A percentile compares a stretch with the other conserved stretches of the same genome.
phyloP scores from a whole-genome alignment of 2,797 vertebrate species.

The Naso thynnoides region DNA sequence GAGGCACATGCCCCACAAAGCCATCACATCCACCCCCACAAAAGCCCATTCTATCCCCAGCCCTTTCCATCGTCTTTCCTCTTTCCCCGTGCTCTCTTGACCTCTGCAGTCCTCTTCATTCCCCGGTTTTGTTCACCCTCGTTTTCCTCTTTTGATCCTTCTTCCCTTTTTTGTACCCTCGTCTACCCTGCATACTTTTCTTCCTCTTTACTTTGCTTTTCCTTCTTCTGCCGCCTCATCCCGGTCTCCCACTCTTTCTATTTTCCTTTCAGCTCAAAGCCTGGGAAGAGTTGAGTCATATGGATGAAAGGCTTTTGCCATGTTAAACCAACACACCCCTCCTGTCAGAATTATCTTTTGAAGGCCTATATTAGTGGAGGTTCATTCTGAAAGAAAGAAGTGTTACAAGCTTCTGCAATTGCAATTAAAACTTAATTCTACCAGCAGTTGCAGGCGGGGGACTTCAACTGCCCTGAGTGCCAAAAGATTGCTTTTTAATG shows the following conservation, averaged over 20 bases:
- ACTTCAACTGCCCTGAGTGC: conserved; percentile 46
- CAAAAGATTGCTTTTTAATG: conserved; percentile 70
- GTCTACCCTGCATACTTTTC: conserved; percentile 1
- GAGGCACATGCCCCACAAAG: conserved; percentile 75
- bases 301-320: conserved; percentile 41
- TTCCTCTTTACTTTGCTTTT: conserved; percentile 36
- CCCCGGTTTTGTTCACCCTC: conserved; percentile 15
- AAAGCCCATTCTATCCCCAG: conserved; percentile 49
- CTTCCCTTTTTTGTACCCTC: conserved; percentile 17
- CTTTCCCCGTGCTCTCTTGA: conserved; percentile 29
- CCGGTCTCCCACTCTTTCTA: not conserved
- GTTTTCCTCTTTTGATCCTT: conserved; percentile 27
- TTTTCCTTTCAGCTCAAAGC: conserved; percentile 26
- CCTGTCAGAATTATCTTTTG: conserved; percentile 53
- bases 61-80: conserved; percentile 42
- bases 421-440: conserved; percentile 52
- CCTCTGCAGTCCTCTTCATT: conserved; percentile 49
- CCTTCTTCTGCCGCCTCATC: conserved; percentile 24
- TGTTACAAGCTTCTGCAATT: conserved; percentile 33
- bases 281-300: conserved; percentile 59
- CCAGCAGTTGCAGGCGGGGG: conserved; percentile 39
- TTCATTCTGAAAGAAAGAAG: conserved; percentile 25
- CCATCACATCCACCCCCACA: conserved; percentile 64
- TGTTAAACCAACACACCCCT: conserved; percentile 47
- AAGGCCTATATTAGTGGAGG: conserved; percentile 46